Evolutionary conservation across 2,888 invertebrate genomes (phyloP).

Genomic region (Hirudinaria manillensis): DNA sequence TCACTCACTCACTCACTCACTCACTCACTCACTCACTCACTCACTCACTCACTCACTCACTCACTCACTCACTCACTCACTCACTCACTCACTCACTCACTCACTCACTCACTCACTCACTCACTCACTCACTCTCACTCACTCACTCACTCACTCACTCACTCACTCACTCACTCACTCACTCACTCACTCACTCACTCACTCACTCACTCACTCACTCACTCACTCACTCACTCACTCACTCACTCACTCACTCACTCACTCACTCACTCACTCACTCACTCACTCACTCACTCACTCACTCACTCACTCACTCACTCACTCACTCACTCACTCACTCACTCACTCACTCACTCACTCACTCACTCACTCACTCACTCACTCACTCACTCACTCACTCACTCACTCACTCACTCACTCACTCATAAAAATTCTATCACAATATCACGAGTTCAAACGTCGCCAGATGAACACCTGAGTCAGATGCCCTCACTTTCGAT

Average conservation of each 20-base stretch:
- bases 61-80: neutral
- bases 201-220: neutral
- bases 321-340: no score
- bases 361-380: no score
- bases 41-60: neutral
- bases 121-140: neutral
- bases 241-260: neutral
- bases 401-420: no score
- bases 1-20: neutral
- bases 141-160: neutral
- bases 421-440: no score
- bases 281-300: neutral
- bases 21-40: neutral
- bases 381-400: no score
- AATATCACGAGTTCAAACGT: no score
- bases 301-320: no score
- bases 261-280: neutral
- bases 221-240: neutral
- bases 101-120: neutral
- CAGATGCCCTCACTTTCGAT: no score
- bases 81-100: neutral
- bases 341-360: no score
- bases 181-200: neutral
- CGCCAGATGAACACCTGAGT: no score
- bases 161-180: neutral